These are phyloP conservation scores for Sebastes kiyomatsui DNA, from an alignment of 2,797 vertebrate genomes.

Conservation along the genomic window DNA sequence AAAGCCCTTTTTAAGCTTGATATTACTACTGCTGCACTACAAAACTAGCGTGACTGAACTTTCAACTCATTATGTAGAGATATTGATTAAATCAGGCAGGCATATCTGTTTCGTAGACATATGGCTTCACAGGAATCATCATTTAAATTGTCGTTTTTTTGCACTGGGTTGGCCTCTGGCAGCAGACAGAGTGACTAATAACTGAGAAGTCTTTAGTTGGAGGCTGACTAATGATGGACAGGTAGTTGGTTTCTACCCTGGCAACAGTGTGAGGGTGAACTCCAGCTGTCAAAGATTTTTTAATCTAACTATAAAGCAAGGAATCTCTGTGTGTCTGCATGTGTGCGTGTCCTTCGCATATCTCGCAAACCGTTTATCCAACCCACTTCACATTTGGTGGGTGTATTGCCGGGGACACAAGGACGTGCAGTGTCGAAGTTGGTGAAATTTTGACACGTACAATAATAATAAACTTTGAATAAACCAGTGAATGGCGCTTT, in stretches of 20 bases:
- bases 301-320: not conserved
- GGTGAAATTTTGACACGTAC: not conserved
- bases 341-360: not conserved
- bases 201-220: slow-evolving; percentile 3
- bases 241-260: slow-evolving; percentile 10
- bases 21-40: slow-evolving; percentile 6
- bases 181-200: slow-evolving; percentile 29
- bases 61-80: slow-evolving; percentile 23
- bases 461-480: not conserved
- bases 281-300: not conserved
- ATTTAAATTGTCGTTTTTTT: slow-evolving; percentile 13
- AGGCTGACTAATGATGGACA: slow-evolving; percentile 42
- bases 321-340: not conserved
- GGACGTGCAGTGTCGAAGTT: not conserved
- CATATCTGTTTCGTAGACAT: slow-evolving; percentile 36
- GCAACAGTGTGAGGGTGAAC: slow-evolving; percentile 2
- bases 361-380: not conserved
- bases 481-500: not conserved
- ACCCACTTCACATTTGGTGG: not conserved
- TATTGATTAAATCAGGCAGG: slow-evolving; percentile 36
- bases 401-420: not conserved
- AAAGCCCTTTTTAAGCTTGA: slow-evolving; percentile 17
- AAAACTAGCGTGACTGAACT: slow-evolving; percentile 26
- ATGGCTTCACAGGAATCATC: slow-evolving; percentile 27
- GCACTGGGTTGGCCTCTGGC: slow-evolving; percentile 1